These are phyloP conservation scores for Hafferia zeledoni DNA, from an alignment of 2,797 vertebrate species.

Conservation along the genomic window DNA sequence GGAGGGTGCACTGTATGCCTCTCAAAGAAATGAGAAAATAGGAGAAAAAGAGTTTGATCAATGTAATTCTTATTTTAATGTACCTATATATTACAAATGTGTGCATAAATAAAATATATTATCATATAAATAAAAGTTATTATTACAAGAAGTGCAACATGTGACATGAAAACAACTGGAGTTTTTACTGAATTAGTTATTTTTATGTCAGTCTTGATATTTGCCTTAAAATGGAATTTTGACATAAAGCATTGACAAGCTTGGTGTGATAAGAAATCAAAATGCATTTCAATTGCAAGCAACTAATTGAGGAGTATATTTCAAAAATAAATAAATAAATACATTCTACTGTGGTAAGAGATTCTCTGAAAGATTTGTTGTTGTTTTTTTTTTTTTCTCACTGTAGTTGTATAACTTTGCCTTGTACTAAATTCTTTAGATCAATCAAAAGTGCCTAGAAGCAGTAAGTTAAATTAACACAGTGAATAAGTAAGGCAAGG, in stretches of 20 bases:
- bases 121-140: not conserved
- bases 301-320: not conserved
- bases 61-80: not conserved
- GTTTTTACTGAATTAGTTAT: not conserved
- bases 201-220: not conserved
- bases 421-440: not conserved
- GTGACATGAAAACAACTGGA: not conserved
- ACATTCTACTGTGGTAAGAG: not conserved
- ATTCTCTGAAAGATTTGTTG: not conserved
- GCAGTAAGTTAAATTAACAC: not conserved
- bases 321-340: not conserved
- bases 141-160: not conserved
- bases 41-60: not conserved
- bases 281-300: not conserved
- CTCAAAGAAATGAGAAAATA: not conserved
- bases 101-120: not conserved
- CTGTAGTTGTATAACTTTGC: not conserved
- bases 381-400: not conserved
- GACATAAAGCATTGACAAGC: not conserved
- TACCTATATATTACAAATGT: not conserved
- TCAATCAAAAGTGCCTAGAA: not conserved
- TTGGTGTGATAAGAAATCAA: not conserved
- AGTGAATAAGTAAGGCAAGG: not conserved
- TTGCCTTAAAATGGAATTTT: not conserved
- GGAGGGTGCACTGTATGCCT: not conserved